Evolutionary conservation across 2,888 invertebrate species (phyloP), one percentile per base, ranked within the genome.

Genomic region (Pollenia amentaria): DNA sequence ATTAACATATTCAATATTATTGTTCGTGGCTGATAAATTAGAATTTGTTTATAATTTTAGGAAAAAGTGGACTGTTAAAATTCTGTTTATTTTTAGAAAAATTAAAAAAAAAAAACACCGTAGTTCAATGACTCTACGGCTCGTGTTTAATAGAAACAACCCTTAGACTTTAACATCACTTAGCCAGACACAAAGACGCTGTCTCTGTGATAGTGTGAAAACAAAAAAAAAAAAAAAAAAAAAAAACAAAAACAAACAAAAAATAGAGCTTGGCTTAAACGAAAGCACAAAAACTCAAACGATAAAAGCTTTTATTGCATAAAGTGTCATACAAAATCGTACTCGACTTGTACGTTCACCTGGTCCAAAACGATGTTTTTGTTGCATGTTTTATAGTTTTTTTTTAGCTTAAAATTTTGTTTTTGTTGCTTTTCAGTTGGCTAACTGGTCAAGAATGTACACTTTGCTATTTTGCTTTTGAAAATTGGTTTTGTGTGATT

Each of bases 401-500:
- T 48, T 60, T 51, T 53, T 6, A 29, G 29, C 29, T 6, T 0
- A 29, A 29, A 6, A 11, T 12, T 67, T 21, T 62, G 48, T 51
- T 79, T 38, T 57, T 78, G 60, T 9, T 67, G 46, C 4, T 55
- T 46, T 55, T 57, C 9, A 9, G 11, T 38, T 55, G 38, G 48
- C 11, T 16, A 62, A 64, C 62, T 81, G 84, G 67, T 79, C 84
- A 84, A 87, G 87, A 87, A 84, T 84, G 18, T 84, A 80, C 83
- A 80, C 60, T 77, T 73, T 48, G 18, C 51, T 51, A 44, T 18
- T 46, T 51, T 75, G 69, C 12, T 70, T 85, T 81, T 65, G 40
- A 4, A 46, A 29, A 51, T 73, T 72, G 44, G 18, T n/a, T 69
- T 57, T 73, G 57, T 46, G 16, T 70, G 65, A 18, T 57, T 73